These are phyloP conservation scores for Ylistrum balloti DNA, from an alignment of 1,140 invertebrate species.

Conservation along the genomic window DNA sequence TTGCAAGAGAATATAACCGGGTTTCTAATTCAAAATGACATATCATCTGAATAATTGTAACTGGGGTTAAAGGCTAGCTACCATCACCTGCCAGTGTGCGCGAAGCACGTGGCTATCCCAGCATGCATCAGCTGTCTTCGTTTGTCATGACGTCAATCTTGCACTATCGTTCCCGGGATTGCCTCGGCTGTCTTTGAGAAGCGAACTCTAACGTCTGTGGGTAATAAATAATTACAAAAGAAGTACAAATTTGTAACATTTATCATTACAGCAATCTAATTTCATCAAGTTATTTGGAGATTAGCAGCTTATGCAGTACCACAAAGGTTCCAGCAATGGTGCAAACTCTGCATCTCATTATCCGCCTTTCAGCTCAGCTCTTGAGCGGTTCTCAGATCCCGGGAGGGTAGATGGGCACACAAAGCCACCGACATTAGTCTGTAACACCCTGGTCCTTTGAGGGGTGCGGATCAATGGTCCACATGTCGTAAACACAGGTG, in stretches of 20 bases:
- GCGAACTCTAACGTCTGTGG: conserved; percentile 21
- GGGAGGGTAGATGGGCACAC: background rate
- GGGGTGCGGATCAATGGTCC: background rate
- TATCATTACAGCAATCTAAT: conserved; percentile 31
- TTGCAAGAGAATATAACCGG: background rate
- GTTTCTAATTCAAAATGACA: background rate
- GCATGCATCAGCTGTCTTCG: conserved; percentile 23
- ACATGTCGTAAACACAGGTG: conserved; percentile 33
- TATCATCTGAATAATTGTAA: background rate
- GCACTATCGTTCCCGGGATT: conserved; percentile 11
- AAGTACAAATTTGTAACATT: conserved; percentile 10
- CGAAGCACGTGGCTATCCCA: conserved; percentile 7
- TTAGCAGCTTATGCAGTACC: background rate
- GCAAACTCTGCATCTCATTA: conserved; percentile 1
- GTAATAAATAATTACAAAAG: conserved; percentile 36
- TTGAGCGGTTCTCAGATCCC: background rate
- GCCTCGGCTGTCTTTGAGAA: conserved; percentile 3
- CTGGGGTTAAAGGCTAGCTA: background rate
- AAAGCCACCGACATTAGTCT: background rate
- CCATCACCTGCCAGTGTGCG: background rate
- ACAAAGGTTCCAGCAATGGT: conserved; percentile 11
- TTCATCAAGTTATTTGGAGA: conserved; percentile 10
- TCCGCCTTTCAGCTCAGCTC: background rate
- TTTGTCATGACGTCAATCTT: conserved; percentile 25
- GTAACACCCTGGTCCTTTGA: conserved; percentile 21